Percentiles rank a stretch among this genome's conserved stretches.
These are phyloP conservation scores for Exaiptasia diaphana DNA, from an alignment of 64 coral and sea anemone species.

Conservation along the genomic window DNA sequence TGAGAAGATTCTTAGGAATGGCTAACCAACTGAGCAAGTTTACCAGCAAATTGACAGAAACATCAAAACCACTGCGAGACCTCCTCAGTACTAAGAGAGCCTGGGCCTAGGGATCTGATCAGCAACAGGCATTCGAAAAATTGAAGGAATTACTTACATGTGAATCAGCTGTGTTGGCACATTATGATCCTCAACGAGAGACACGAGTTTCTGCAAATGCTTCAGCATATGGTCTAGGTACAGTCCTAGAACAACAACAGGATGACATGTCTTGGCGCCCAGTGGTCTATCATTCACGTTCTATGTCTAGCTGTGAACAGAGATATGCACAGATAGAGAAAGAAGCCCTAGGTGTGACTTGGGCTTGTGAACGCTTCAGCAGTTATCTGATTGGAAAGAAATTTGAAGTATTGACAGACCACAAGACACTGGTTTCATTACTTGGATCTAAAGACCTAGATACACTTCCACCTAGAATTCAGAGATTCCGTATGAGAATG, in stretches of 20 bases:
- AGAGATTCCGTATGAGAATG: constrained; percentile 26
- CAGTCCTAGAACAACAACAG: constrained; percentile 39
- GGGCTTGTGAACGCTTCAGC: constrained; percentile 22
- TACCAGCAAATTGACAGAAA: constrained; percentile 10
- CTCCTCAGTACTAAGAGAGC: constrained; percentile 5
- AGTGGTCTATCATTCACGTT: constrained; percentile 8
- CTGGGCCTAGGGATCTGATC: constrained; percentile 8
- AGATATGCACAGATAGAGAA: constrained; percentile 56
- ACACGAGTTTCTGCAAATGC: constrained; percentile 46
- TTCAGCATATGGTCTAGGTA: constrained; percentile 30
- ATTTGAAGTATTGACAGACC: constrained; percentile 34
- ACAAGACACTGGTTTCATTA: constrained; percentile 44
- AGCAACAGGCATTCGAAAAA: constrained; percentile 18
- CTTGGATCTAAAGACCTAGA: constrained; percentile 14
- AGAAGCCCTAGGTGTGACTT: constrained; percentile 21
- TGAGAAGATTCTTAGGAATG: too few species aligned
- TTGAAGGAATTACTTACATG: constrained; percentile 21
- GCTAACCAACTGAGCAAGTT: too few species aligned
- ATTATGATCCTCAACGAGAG: constrained; percentile 24
- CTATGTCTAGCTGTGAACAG: constrained; percentile 28
- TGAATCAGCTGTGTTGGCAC: constrained; percentile 31
- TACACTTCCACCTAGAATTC: constrained; percentile 10
- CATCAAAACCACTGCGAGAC: neutral
- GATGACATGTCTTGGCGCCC: neutral
- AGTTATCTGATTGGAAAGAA: constrained; percentile 24